Evolutionary conservation across 2,113 vertebrate species (phyloP).

Genomic region (Eonycteris spelaea): DNA sequence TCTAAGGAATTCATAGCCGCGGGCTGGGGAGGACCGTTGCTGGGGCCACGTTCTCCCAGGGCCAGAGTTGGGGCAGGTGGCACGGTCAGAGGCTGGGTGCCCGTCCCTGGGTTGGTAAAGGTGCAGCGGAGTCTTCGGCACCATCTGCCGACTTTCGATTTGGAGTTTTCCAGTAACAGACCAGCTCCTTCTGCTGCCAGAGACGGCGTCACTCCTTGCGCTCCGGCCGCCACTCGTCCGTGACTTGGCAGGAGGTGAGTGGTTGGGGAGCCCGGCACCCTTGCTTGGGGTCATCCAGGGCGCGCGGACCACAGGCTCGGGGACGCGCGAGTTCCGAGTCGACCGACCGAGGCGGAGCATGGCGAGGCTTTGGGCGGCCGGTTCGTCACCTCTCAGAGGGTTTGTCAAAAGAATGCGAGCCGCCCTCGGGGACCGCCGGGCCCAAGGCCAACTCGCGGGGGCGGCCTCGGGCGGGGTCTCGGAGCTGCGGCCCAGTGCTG

Average conservation of each 20-base stretch:
- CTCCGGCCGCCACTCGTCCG: not conserved
- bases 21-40: accelerated
- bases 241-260: not conserved
- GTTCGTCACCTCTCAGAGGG: not conserved
- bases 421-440: not conserved
- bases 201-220: not conserved
- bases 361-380: not conserved
- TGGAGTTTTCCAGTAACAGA: not conserved
- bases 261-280: too few species aligned
- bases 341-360: not conserved
- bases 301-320: not conserved
- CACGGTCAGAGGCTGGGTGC: not conserved
- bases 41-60: not conserved
- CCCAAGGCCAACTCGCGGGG: constrained; percentile 15
- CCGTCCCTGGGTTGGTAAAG: not conserved
- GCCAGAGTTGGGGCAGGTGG: not conserved
- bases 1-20: not conserved
- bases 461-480: constrained; percentile 9
- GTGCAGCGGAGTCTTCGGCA: not conserved
- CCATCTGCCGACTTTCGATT: accelerated
- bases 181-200: not conserved
- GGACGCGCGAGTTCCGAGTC: not conserved
- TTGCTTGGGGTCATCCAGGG: not conserved
- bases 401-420: not conserved
- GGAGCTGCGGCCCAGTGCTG: not conserved